Base-by-base conservation (phyloP, 1,140 invertebrate species). In the Adoxophyes honmai region DNA sequence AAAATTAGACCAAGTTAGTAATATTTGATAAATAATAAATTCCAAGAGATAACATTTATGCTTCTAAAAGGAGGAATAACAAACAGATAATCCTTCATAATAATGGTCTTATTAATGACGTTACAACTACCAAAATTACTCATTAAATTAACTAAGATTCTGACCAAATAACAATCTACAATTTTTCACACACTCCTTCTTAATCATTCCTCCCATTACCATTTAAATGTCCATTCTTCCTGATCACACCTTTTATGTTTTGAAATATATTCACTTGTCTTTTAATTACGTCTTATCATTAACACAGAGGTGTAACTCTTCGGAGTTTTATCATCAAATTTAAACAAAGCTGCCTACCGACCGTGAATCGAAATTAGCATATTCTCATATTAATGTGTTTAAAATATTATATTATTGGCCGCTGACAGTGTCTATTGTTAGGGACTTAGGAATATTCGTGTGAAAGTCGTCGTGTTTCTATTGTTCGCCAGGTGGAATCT, bases 221-320 rank as follows among this genome's bases (percentile, higher is more conserved):
- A 48, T 48, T 21, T 21, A 48, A 48, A 48, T 48, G 21, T 13
- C n/a, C 16, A 48, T 11, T 48, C 42, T 28, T 48, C 42, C 42
- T 48, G 42, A 33, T 48, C 42, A 48, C 42, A 48, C 42, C 42
- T 48, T 48, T 48, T 48, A 28, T 48, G 42, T 48, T 10, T 11
- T 48, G 11, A 48, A 48, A 48, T 48, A 48, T 48, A 48, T 48
- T 48, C 42, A 48, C 42, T 48, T 48, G 42, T 48, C 42, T 48
- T 48, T 28, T 48, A 48, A 48, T 48, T 48, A 48, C 18, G 42
- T 48, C 42, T 48, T 48, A 48, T 48, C 42, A 21, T 48, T 48
- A 48, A 48, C 42, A 48, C 42, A 21, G 21, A 48, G 42, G 18
- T 13, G 42, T 33, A 48, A 33, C 42, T 48, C 28, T 48, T n/a